These are phyloP conservation scores for Tetranychus truncatus DNA, from an alignment of 2,888 invertebrate genomes.

Conservation along the genomic window DNA sequence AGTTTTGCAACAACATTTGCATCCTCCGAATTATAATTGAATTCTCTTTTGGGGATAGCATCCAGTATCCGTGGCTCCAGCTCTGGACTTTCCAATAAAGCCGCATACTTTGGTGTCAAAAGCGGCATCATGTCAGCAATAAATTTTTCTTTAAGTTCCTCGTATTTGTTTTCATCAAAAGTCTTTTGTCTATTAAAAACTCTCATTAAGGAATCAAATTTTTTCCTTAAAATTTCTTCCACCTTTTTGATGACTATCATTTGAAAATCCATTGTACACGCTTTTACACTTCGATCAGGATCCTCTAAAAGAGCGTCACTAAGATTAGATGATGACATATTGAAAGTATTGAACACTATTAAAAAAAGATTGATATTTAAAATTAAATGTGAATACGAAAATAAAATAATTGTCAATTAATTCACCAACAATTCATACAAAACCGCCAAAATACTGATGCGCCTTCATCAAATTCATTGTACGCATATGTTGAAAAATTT, in stretches of 20 bases:
- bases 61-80: neutral
- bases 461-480: neutral
- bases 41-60: neutral
- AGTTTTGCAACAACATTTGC: neutral
- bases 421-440: neutral
- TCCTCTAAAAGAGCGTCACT: neutral
- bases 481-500: neutral
- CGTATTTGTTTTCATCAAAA: neutral
- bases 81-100: neutral
- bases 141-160: neutral
- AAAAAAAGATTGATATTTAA: too few species aligned
- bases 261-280: neutral
- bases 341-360: too few species aligned
- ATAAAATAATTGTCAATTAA: neutral
- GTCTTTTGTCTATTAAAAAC: neutral
- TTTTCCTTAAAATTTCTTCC: neutral
- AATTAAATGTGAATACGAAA: neutral
- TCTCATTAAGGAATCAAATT: neutral
- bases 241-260: neutral
- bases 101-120: neutral
- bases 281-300: neutral
- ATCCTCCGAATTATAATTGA: neutral
- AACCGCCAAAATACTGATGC: neutral
- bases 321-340: neutral
- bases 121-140: neutral